Conservation (phyloP, 1,140 invertebrate genomes). For the Drosophila tsacasi region DNA sequence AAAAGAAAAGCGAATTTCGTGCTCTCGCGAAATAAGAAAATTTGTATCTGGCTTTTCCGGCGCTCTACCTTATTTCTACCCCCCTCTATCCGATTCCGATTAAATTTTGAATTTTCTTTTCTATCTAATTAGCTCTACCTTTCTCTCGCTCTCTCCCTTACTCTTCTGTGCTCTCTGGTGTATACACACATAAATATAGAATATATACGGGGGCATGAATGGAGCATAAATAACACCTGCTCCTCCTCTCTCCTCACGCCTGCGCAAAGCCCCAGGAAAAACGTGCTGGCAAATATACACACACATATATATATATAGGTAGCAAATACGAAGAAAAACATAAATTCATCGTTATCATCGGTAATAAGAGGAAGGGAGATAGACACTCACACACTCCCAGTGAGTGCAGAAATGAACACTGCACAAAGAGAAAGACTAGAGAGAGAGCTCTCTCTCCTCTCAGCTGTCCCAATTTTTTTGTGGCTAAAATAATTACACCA, state of each 20-base stretch:
- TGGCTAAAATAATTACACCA: constrained; percentile 72
- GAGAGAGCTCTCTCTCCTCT: constrained; percentile 20
- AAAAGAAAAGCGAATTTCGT: constrained; percentile 37
- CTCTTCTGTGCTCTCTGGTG: constrained; percentile 12
- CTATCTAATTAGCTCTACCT: constrained; percentile 31
- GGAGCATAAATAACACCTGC: constrained; percentile 64
- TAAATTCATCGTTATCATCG: constrained; percentile 57
- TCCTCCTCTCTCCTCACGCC: constrained; percentile 41
- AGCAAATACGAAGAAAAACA: constrained; percentile 25
- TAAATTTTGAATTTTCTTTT: constrained; percentile 21
- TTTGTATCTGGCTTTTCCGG: constrained; percentile 30
- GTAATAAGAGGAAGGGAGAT: constrained; percentile 22
- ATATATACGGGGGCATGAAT: constrained; percentile 33
- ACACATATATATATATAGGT: constrained; percentile 16
- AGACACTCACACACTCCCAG: constrained; percentile 11
- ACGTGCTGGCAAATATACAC: constrained; percentile 41
- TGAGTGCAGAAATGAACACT: constrained; percentile 76
- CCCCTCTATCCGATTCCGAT: constrained; percentile 7
- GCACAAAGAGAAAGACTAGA: constrained; percentile 37
- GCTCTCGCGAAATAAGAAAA: constrained; percentile 30
- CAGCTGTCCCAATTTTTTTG: constrained; percentile 59
- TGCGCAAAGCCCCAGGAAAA: constrained; percentile 42
- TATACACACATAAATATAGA: constrained; percentile 61
- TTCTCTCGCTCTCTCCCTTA: constrained; percentile 1
- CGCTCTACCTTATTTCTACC: background rate